These are phyloP conservation scores for Parasteatoda tepidariorum DNA, from an alignment of 1,140 invertebrate species.

Conservation along the genomic window DNA sequence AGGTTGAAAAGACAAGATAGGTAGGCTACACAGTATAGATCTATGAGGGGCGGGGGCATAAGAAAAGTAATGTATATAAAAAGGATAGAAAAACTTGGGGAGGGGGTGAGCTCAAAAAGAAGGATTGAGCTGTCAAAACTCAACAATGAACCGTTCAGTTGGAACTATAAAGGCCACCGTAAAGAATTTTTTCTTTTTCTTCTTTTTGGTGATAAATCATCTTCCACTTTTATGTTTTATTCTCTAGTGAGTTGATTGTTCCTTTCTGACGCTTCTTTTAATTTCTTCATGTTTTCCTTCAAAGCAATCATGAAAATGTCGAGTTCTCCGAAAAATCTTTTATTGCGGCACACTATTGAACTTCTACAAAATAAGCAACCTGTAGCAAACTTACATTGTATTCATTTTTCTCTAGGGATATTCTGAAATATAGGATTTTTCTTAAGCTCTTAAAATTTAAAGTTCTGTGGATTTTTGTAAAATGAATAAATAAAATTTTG, in stretches of 20 bases:
- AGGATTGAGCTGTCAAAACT: conserved; percentile 53
- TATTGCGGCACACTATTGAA: conserved; percentile 2
- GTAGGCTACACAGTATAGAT: neutral
- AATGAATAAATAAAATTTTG: too few species aligned
- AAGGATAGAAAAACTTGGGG: neutral
- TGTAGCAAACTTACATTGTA: neutral
- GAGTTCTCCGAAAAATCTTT: neutral
- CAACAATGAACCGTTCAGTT: conserved; percentile 41
- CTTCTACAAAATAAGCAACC: neutral
- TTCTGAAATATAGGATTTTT: too few species aligned
- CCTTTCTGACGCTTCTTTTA: conserved; percentile 47
- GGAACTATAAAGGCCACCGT: conserved; percentile 30
- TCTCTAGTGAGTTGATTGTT: conserved; percentile 53
- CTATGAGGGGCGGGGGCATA: neutral
- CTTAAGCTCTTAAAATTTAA: too few species aligned
- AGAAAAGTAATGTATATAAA: conserved; percentile 17
- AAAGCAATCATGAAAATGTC: neutral
- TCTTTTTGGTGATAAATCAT: conserved; percentile 51
- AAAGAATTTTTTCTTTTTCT: conserved; percentile 31
- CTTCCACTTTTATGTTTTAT: conserved; percentile 50
- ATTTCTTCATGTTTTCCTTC: conserved; percentile 20
- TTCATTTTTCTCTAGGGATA: too few species aligned
- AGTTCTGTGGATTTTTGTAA: too few species aligned
- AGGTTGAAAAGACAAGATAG: neutral
- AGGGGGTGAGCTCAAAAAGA: conserved; percentile 1